A percentile compares a stretch with the other conserved stretches of the same genome.
phyloP scores from a whole-genome alignment of 1,140 invertebrate genomes.

The Psilanteris sp. region DNA sequence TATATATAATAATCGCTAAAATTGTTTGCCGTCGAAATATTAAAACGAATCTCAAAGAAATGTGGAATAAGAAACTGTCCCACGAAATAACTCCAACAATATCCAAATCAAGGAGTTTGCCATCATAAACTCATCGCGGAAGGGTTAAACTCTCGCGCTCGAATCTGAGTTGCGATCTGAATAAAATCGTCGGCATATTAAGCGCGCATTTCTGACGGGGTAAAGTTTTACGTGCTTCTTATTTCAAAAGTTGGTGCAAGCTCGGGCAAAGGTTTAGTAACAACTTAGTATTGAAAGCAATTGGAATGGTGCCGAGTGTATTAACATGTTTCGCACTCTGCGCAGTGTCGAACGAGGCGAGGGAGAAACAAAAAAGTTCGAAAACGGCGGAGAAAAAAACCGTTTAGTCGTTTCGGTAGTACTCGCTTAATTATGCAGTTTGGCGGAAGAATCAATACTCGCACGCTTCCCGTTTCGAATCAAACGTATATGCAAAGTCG shows the following conservation, averaged over 20 bases:
- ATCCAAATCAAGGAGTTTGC: constrained; percentile 1
- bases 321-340: constrained; percentile 48
- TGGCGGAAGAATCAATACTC: constrained; percentile 55
- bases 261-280: constrained; percentile 42
- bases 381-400: constrained; percentile 2
- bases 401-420: constrained; percentile 10
- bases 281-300: constrained; percentile 44
- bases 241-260: constrained; percentile 45
- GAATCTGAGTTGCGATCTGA: constrained; percentile 29
- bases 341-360: no score
- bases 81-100: neutral
- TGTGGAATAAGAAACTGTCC: no score
- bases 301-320: constrained; percentile 48
- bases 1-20: no score
- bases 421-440: constrained; percentile 57
- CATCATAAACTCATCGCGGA: constrained; percentile 16
- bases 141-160: constrained; percentile 26
- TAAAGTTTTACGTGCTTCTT: constrained; percentile 47
- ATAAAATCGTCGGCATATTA: constrained; percentile 49
- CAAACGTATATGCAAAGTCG: constrained; percentile 50
- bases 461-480: constrained; percentile 37
- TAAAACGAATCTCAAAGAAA: no score
- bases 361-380: no score
- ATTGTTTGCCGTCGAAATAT: no score
- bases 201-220: constrained; percentile 31